Evolutionary conservation across 2,888 invertebrate genomes (phyloP).

Genomic region (Pasiphila rectangulata): DNA sequence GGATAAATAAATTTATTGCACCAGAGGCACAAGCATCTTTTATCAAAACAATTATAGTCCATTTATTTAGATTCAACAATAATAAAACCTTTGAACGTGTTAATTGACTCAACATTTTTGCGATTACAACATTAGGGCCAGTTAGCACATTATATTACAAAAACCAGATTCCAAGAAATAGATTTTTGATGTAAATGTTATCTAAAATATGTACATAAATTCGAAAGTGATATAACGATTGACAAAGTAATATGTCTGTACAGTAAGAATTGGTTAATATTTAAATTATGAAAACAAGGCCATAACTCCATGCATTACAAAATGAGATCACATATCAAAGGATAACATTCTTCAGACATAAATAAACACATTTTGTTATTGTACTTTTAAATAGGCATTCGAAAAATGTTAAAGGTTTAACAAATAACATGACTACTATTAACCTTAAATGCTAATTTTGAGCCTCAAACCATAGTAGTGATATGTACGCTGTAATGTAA

Average conservation of each 20-base stretch:
- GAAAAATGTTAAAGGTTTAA: constrained; percentile 70
- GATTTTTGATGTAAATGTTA: constrained; percentile 56
- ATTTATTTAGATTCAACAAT: constrained; percentile 49
- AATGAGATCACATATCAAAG: constrained; percentile 72
- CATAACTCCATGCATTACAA: constrained; percentile 58
- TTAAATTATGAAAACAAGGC: constrained; percentile 46
- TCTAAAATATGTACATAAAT: constrained; percentile 69
- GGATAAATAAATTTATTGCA: constrained; percentile 43
- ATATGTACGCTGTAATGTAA: constrained; percentile 54
- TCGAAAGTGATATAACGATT: constrained; percentile 59
- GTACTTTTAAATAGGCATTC: constrained; percentile 69
- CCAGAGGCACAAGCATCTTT: constrained; percentile 59
- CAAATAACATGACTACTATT: constrained; percentile 36
- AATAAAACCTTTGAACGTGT: constrained; percentile 62
- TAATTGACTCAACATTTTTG: constrained; percentile 66
- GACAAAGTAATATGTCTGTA: constrained; percentile 49
- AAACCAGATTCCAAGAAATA: constrained; percentile 37
- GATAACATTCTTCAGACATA: constrained; percentile 65
- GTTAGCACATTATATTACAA: constrained; percentile 41
- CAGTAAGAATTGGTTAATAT: constrained; percentile 47
- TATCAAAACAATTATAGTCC: constrained; percentile 47
- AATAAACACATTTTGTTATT: constrained; percentile 66
- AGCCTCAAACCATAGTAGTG: constrained; percentile 57
- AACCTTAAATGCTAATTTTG: constrained; percentile 57
- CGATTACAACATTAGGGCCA: constrained; percentile 43